Evolutionary conservation across 1,140 invertebrate genomes (phyloP).

Genomic region (Holotrichia oblita): DNA sequence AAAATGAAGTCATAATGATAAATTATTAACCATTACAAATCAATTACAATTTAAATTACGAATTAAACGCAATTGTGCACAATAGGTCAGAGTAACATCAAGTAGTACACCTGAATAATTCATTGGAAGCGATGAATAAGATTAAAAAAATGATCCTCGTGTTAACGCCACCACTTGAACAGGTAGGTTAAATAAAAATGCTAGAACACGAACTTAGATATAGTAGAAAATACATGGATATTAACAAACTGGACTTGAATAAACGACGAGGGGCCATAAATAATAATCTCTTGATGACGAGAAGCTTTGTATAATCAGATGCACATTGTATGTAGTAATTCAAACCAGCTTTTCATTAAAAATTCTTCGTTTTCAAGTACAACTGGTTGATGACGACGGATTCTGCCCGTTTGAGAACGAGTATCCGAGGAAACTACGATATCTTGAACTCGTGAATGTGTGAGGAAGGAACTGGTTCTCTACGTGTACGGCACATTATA

Average conservation of each 20-base stretch:
- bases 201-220: no score
- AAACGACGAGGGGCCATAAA: background rate
- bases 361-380: conserved; percentile 13
- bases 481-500: background rate
- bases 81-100: background rate
- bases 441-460: background rate
- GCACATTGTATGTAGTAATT: background rate
- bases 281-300: background rate
- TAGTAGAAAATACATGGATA: background rate
- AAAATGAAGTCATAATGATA: no score
- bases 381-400: conserved; percentile 2
- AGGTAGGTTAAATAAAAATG: background rate
- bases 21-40: no score
- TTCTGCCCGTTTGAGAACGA: background rate
- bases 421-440: conserved; percentile 26
- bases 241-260: background rate
- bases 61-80: no score
- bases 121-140: background rate
- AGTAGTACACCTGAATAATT: background rate
- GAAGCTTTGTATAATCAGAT: conserved; percentile 1
- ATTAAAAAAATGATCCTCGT: background rate
- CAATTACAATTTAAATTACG: no score
- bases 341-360: conserved; percentile 20
- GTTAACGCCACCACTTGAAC: background rate
- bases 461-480: conserved; percentile 7